Evolutionary conservation across 1,140 invertebrate genomes (phyloP).

Genomic region (Lanistes nyassanus): DNA sequence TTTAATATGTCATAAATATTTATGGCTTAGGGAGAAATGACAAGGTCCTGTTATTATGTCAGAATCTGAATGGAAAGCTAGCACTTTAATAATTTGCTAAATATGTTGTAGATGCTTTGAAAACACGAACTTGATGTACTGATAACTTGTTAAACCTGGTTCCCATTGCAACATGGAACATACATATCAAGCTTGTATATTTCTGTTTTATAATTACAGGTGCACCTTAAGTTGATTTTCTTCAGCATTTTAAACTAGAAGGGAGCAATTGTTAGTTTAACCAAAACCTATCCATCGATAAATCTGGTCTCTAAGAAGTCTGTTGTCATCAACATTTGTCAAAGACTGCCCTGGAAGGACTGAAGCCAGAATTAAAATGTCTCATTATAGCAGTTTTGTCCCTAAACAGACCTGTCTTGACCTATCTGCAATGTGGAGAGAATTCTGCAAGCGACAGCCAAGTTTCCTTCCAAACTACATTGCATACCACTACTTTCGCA

Average conservation of each 20-base stretch:
- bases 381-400: background rate
- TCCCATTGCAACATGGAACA: too few relatives aligned
- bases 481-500: conserved; percentile 86
- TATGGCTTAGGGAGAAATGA: too few relatives aligned
- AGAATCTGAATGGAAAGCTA: too few relatives aligned
- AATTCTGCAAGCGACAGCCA: conserved; percentile 72
- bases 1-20: too few relatives aligned
- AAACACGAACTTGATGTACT: background rate
- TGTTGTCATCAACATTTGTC: background rate
- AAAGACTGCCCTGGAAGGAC: background rate
- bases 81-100: too few relatives aligned
- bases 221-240: background rate
- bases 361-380: background rate
- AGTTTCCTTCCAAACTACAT: conserved; percentile 81
- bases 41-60: too few relatives aligned
- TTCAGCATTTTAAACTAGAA: background rate
- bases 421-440: conserved; percentile 73
- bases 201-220: too few relatives aligned
- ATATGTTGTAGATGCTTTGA: too few relatives aligned
- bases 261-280: background rate
- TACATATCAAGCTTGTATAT: too few relatives aligned
- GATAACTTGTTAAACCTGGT: too few relatives aligned
- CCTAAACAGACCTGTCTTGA: conserved; percentile 66
- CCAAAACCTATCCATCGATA: background rate
- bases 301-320: background rate